These are phyloP conservation scores for Lycophotia porphyrea DNA, from an alignment of 2,888 invertebrate species.

Conservation along the genomic window DNA sequence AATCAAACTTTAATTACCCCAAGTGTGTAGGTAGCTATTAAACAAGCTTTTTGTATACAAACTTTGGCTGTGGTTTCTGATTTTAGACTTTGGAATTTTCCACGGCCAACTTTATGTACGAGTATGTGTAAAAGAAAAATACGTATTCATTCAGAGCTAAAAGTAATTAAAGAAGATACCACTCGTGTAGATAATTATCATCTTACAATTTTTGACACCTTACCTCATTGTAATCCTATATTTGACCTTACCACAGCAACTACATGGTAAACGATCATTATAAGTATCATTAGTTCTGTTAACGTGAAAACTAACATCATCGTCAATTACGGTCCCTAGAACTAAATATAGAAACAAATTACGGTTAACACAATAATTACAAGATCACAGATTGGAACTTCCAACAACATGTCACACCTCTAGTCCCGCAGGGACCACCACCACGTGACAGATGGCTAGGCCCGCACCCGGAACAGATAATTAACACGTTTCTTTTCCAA, in stretches of 20 bases:
- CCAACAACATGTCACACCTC: constrained; percentile 66
- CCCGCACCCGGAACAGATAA: constrained; percentile 80
- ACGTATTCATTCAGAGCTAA: neutral
- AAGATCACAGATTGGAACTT: constrained; percentile 57
- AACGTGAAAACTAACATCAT: constrained; percentile 20
- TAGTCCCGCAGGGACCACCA: constrained; percentile 68
- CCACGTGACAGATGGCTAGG: constrained; percentile 85
- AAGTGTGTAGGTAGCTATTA: constrained; percentile 25
- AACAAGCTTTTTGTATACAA: constrained; percentile 13
- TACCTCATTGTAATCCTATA: neutral
- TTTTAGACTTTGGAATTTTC: neutral
- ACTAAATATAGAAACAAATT: constrained; percentile 41
- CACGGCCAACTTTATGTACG: neutral
- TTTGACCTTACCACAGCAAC: neutral
- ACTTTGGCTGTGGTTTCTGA: constrained; percentile 10
- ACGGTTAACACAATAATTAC: constrained; percentile 30
- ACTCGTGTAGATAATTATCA: neutral
- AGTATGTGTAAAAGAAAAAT: neutral
- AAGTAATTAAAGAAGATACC: neutral
- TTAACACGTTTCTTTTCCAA: constrained; percentile 89
- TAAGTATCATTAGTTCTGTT: constrained; percentile 5
- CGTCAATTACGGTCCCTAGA: neutral
- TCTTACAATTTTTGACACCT: neutral
- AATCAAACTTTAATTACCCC: constrained; percentile 25
- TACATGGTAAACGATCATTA: neutral